Conservation (phyloP, 1,140 invertebrate species). For the Drosophila rufa region DNA sequence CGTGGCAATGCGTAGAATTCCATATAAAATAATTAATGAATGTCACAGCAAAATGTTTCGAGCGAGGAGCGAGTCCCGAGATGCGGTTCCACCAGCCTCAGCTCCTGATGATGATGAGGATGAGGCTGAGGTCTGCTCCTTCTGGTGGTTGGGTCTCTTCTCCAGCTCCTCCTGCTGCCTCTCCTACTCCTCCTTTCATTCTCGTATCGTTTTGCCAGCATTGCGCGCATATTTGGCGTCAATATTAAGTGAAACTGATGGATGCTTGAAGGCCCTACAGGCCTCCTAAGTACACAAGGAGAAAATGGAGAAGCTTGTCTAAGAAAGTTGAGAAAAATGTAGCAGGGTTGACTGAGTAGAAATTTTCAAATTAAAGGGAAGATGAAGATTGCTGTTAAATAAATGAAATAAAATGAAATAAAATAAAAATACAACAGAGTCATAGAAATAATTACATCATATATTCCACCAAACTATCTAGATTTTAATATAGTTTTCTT, state of each 20-base stretch:
- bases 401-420: no score
- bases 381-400: no score
- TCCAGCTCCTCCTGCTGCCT: not conserved
- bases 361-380: not conserved
- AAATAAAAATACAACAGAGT: no score
- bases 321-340: not conserved
- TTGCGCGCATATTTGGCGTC: constrained; percentile 84
- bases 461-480: not conserved
- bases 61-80: constrained; percentile 45
- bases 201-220: constrained; percentile 83
- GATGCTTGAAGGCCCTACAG: constrained; percentile 65
- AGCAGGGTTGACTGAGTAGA: not conserved
- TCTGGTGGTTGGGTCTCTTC: constrained; percentile 15
- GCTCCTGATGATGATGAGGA: constrained; percentile 16
- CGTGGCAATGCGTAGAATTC: constrained; percentile 84
- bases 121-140: constrained; percentile 10
- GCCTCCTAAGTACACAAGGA: constrained; percentile 28
- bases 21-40: constrained; percentile 85
- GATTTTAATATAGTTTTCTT: not conserved
- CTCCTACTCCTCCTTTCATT: constrained; percentile 22
- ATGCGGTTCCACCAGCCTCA: constrained; percentile 24
- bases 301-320: not conserved
- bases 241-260: constrained; percentile 85
- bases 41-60: constrained; percentile 83
- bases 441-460: no score